These are phyloP conservation scores for Typhlichthys subterraneus DNA, from an alignment of 2,797 vertebrate genomes.

Conservation along the genomic window DNA sequence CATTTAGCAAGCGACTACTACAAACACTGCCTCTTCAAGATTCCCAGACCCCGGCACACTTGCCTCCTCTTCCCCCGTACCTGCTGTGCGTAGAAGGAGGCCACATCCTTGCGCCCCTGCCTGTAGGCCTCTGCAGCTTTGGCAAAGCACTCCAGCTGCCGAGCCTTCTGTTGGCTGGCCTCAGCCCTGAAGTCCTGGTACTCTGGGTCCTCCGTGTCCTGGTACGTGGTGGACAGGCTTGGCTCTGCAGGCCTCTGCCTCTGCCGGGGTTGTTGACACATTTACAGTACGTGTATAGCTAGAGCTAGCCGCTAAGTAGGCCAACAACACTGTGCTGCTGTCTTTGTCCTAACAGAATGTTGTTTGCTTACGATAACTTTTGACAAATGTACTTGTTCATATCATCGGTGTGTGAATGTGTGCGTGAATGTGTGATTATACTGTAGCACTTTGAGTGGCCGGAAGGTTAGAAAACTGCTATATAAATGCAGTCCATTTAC, in stretches of 20 bases:
- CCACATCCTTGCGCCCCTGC: slow-evolving; percentile 89
- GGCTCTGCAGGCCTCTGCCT: slow-evolving; percentile 40
- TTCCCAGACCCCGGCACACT: neutral
- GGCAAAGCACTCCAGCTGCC: slow-evolving; percentile 85
- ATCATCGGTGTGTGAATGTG: no score
- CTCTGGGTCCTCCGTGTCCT: slow-evolving; percentile 88
- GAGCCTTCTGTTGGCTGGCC: slow-evolving; percentile 85
- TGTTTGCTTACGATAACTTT: no score
- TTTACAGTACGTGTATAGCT: neutral
- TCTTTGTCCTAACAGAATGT: no score
- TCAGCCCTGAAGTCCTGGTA: slow-evolving; percentile 93
- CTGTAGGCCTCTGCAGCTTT: slow-evolving; percentile 91
- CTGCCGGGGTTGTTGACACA: slow-evolving; percentile 24
- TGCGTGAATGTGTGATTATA: no score
- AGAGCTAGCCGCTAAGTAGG: no score
- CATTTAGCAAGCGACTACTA: no score
- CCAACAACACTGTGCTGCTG: no score
- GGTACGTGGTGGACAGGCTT: slow-evolving; percentile 64
- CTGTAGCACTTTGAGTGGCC: no score
- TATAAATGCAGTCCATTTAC: no score
- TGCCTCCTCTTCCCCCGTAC: slow-evolving; percentile 61
- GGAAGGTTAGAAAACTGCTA: no score
- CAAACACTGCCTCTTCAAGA: neutral
- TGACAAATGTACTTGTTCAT: no score
- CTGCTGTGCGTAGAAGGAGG: slow-evolving; percentile 94